These are phyloP conservation scores for Hydropotes inermis DNA, from an alignment of 2,113 vertebrate genomes.

Conservation along the genomic window DNA sequence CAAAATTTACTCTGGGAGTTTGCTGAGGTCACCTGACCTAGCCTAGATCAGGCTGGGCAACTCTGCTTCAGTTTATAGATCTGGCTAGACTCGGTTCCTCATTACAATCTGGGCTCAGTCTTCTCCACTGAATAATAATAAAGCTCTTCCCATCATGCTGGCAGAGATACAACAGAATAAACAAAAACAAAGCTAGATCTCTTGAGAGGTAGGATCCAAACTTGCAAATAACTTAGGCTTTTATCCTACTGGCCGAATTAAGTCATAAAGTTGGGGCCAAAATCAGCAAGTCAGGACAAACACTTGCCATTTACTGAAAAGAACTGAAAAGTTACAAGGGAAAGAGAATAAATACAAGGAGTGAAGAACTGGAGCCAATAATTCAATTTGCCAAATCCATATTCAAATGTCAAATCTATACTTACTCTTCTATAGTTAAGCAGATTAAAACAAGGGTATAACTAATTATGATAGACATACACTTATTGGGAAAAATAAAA, in stretches of 20 bases:
- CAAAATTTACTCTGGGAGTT: neutral
- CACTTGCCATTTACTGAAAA: neutral
- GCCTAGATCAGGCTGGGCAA: neutral
- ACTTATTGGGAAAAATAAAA: neutral
- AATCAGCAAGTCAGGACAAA: neutral
- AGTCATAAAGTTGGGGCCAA: neutral
- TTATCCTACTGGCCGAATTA: neutral
- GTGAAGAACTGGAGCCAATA: neutral
- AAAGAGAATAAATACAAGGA: neutral
- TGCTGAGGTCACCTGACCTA: neutral
- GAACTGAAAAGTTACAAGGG: neutral
- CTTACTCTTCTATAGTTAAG: neutral
- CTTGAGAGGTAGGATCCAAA: neutral
- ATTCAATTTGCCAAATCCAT: neutral
- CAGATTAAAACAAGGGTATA: neutral
- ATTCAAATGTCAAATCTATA: neutral
- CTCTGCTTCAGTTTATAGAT: neutral
- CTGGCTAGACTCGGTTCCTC: neutral
- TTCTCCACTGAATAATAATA: neutral
- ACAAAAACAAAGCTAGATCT: neutral
- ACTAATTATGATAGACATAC: neutral
- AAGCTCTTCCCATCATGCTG: neutral
- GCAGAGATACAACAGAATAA: neutral
- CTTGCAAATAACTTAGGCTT: neutral
- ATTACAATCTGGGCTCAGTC: neutral